These are phyloP conservation scores for Valencia hispanica DNA, from an alignment of 2,797 vertebrate genomes.

Conservation along the genomic window DNA sequence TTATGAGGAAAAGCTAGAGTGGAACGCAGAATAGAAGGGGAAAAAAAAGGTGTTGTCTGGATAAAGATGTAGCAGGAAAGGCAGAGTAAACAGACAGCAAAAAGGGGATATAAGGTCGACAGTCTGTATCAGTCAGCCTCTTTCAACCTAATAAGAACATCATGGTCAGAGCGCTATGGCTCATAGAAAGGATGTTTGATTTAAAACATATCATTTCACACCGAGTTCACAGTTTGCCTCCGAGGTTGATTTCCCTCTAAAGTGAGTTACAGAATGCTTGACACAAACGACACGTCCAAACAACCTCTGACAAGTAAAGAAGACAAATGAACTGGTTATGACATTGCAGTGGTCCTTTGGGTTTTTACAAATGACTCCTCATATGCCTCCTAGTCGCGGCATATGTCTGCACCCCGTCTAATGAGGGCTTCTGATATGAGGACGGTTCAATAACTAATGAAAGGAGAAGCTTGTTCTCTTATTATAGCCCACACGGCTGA, in stretches of 20 bases:
- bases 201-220: slow-evolving; percentile 63
- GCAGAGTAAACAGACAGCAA: slow-evolving; percentile 29
- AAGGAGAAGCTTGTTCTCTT: slow-evolving; percentile 73
- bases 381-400: slow-evolving; percentile 70
- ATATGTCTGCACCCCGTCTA: slow-evolving; percentile 78
- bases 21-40: slow-evolving; percentile 14
- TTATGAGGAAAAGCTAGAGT: slow-evolving; percentile 44
- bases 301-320: slow-evolving; percentile 62
- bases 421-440: slow-evolving; percentile 79
- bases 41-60: slow-evolving; percentile 20
- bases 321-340: slow-evolving; percentile 73
- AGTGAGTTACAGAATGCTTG: slow-evolving; percentile 51
- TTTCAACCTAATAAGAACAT: slow-evolving; percentile 71
- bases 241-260: slow-evolving; percentile 68
- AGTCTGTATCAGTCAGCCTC: slow-evolving; percentile 52
- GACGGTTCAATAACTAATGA: slow-evolving; percentile 79
- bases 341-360: slow-evolving; percentile 70
- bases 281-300: slow-evolving; percentile 67
- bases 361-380: slow-evolving; percentile 78
- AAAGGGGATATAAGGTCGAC: slow-evolving; percentile 32
- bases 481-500: slow-evolving; percentile 70
- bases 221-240: slow-evolving; percentile 32
- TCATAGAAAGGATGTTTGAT: slow-evolving; percentile 69
- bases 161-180: slow-evolving; percentile 59
- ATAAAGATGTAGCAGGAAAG: slow-evolving; percentile 50